These are phyloP conservation scores for Drosophila histrio DNA, from an alignment of 2,888 invertebrate genomes.

Conservation along the genomic window DNA sequence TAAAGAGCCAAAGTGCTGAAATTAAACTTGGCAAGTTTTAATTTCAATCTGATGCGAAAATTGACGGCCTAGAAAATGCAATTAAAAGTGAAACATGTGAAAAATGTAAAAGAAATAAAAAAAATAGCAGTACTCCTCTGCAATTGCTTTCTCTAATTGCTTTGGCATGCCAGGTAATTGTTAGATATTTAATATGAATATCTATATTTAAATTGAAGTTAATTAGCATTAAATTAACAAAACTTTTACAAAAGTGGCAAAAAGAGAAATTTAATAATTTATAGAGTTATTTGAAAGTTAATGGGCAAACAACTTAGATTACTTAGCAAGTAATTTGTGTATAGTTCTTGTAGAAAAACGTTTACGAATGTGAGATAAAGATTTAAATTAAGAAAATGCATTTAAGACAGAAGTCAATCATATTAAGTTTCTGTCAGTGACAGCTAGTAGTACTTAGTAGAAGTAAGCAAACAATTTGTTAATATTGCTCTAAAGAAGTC, in stretches of 20 bases:
- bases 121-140: background rate
- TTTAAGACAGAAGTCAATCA: background rate
- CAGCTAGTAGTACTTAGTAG: too few species aligned
- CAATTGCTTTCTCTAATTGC: conserved; percentile 43
- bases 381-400: background rate
- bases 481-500: too few species aligned
- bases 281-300: background rate
- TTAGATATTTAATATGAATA: background rate
- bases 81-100: conserved; percentile 45
- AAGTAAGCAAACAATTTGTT: background rate
- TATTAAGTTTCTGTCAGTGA: background rate
- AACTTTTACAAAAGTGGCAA: background rate
- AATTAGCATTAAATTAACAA: background rate
- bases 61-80: conserved; percentile 43
- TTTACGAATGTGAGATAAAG: background rate
- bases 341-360: too few species aligned
- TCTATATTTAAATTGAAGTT: background rate
- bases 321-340: too few species aligned
- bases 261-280: background rate
- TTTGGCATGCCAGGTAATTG: background rate
- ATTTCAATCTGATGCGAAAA: conserved; percentile 44
- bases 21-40: conserved; percentile 34
- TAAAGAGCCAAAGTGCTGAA: conserved; percentile 67
- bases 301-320: too few species aligned
- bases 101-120: conserved; percentile 7